phyloP scores from a whole-genome alignment of 2,797 vertebrate genomes.

The Myripristis jacobus region DNA sequence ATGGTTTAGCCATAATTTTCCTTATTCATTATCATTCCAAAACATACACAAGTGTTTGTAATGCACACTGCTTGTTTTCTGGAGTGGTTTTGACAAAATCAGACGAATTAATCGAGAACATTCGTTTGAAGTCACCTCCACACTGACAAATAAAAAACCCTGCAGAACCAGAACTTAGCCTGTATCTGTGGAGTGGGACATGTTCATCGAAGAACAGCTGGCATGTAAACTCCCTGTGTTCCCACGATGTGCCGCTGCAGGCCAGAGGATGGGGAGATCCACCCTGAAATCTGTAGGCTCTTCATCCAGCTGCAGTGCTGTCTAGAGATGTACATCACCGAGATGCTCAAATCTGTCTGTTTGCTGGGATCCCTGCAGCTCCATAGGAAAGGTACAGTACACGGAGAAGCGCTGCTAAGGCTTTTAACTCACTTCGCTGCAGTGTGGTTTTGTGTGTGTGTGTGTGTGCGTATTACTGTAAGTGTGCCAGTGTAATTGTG shows the following conservation, averaged over 20 bases:
- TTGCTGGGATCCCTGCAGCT: slow-evolving; percentile 96
- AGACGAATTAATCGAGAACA: too few relatives aligned
- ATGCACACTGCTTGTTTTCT: neutral
- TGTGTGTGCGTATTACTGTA: neutral
- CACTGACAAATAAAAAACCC: too few relatives aligned
- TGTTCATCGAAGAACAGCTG: neutral
- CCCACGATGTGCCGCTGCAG: slow-evolving; percentile 77
- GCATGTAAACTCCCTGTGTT: slow-evolving; percentile 30
- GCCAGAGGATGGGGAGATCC: slow-evolving; percentile 97
- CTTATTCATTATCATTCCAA: too few relatives aligned
- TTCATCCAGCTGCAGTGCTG: slow-evolving; percentile 99
- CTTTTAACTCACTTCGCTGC: neutral
- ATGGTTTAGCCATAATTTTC: neutral
- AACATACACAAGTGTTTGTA: neutral
- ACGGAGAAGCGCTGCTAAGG: neutral
- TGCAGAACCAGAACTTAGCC: too few relatives aligned
- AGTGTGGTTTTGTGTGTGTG: slow-evolving; percentile 12
- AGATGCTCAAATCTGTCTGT: slow-evolving; percentile 98
- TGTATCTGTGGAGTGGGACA: too few relatives aligned
- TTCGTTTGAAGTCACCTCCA: too few relatives aligned
- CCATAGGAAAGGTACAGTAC: slow-evolving; percentile 92
- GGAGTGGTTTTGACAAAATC: too few relatives aligned
- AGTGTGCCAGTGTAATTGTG: slow-evolving; percentile 1
- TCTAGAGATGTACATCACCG: slow-evolving; percentile 98
- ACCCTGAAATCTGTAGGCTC: slow-evolving; percentile 97